Evolutionary conservation across 64 coral and sea anemone genomes (phyloP).

Genomic region (Pocillopora verrucosa): DNA sequence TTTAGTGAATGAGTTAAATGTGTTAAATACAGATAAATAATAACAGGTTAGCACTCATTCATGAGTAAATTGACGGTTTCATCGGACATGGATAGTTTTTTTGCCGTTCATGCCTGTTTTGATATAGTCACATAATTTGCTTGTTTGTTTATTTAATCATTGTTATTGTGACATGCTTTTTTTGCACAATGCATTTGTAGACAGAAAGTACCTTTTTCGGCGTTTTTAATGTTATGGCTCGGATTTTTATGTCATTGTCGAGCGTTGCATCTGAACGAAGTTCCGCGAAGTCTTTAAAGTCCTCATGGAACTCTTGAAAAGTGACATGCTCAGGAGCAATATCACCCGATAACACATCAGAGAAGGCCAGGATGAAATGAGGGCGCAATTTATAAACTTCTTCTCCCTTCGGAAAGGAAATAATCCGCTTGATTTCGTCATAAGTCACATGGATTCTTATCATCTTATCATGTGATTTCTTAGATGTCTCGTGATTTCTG

Average conservation of each 20-base stretch:
- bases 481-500: not conserved
- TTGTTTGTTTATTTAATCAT: too few species aligned
- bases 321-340: not conserved
- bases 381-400: not conserved
- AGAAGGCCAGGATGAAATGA: not conserved
- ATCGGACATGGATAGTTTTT: too few species aligned
- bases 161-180: too few species aligned
- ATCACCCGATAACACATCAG: not conserved
- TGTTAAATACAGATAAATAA: too few species aligned
- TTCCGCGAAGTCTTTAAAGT: constrained; percentile 1
- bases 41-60: too few species aligned
- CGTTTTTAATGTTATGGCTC: not conserved
- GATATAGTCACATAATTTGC: too few species aligned
- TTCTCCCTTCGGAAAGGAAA: not conserved
- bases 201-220: not conserved
- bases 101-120: too few species aligned
- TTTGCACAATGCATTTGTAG: too few species aligned
- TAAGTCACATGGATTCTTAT: not conserved
- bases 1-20: too few species aligned
- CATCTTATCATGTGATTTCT: not conserved
- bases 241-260: not conserved
- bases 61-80: too few species aligned
- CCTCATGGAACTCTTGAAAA: not conserved
- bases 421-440: not conserved
- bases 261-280: not conserved